A percentile compares a stretch with the other conserved stretches of the same genome.
These are phyloP conservation scores for Ormyrus pomaceus DNA, from an alignment of 2,888 invertebrate species.

Conservation along the genomic window DNA sequence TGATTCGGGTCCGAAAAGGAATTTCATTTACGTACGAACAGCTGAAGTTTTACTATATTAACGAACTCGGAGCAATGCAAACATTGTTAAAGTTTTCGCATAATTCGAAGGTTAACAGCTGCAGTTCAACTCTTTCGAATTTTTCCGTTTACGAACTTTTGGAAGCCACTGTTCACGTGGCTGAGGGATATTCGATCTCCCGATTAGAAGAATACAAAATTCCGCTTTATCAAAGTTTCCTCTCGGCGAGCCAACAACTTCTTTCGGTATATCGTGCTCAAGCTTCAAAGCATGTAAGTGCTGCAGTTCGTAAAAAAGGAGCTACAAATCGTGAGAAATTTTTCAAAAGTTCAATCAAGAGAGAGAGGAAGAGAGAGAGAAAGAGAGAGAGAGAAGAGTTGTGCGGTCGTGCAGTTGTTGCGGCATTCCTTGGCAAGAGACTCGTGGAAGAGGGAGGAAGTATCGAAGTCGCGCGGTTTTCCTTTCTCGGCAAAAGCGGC, in stretches of 20 bases:
- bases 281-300: slow-evolving; percentile 5
- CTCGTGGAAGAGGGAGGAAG: not conserved
- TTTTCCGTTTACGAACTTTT: slow-evolving; percentile 13
- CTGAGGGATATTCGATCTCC: not conserved
- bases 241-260: not conserved
- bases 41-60: too few species aligned
- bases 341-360: slow-evolving; percentile 31
- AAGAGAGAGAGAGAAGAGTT: not conserved
- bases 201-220: slow-evolving; percentile 23
- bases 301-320: not conserved
- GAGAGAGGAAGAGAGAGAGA: not conserved
- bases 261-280: slow-evolving; percentile 1
- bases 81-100: too few species aligned
- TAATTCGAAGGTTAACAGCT: not conserved
- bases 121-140: not conserved
- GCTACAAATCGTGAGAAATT: slow-evolving; percentile 9
- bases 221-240: slow-evolving; percentile 7
- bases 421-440: slow-evolving; percentile 1
- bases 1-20: too few species aligned
- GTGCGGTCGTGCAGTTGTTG: slow-evolving; percentile 40
- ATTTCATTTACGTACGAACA: too few species aligned
- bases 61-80: too few species aligned
- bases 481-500: not conserved
- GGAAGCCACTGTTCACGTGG: not conserved
- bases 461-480: slow-evolving; percentile 2